A percentile compares a stretch with the other conserved stretches of the same genome.
Evolutionary conservation across 2,888 invertebrate species (phyloP).

Genomic region (Creontiades dilutus): DNA sequence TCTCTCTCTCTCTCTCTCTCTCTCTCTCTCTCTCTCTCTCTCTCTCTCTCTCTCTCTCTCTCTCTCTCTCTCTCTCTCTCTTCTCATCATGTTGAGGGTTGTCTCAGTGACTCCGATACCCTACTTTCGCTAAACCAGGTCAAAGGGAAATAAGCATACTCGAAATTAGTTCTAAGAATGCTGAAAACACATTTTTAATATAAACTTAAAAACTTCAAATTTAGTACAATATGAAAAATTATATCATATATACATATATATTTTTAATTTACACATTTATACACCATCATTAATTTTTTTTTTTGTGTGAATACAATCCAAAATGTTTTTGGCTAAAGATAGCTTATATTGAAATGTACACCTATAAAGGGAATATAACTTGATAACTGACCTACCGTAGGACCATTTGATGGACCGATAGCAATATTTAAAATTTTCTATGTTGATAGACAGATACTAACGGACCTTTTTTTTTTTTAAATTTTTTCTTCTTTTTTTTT

Average conservation of each 20-base stretch:
- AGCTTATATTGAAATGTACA: constrained; percentile 70
- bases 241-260: constrained; percentile 80
- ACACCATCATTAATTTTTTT: constrained; percentile 74
- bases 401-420: constrained; percentile 61
- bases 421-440: neutral
- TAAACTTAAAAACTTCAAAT: constrained; percentile 87
- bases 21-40: too few species aligned
- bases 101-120: too few species aligned
- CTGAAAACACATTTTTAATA: constrained; percentile 87
- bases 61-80: too few species aligned
- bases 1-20: too few species aligned
- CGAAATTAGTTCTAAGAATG: constrained; percentile 73
- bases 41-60: too few species aligned
- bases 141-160: constrained; percentile 37
- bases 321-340: constrained; percentile 52
- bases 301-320: constrained; percentile 70
- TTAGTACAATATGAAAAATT: constrained; percentile 91
- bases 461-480: constrained; percentile 25
- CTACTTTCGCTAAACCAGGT: too few species aligned
- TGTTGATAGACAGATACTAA: constrained; percentile 52
- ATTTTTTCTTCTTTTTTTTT: neutral
- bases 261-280: constrained; percentile 77
- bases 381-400: constrained; percentile 37
- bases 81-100: too few species aligned
- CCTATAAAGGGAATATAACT: constrained; percentile 59